A percentile compares a stretch with the other conserved stretches of the same genome.
These are phyloP conservation scores for Adelognathus sp. DNA, from an alignment of 2,888 invertebrate species.

Conservation along the genomic window DNA sequence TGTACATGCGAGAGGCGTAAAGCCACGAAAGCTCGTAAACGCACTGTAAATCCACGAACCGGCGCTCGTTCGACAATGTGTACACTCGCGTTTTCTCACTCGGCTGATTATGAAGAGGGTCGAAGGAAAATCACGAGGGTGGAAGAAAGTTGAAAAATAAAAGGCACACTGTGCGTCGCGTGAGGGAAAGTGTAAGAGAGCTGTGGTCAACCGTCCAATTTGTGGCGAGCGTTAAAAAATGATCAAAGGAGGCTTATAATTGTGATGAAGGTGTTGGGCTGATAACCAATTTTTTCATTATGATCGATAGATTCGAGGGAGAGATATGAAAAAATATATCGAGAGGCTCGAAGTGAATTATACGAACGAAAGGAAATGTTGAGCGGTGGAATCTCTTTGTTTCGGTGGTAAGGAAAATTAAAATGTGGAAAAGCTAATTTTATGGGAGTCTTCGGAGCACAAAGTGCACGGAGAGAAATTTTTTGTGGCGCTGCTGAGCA, in stretches of 20 bases:
- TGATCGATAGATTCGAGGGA: no score
- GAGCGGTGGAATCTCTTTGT: no score
- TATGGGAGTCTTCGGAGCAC: no score
- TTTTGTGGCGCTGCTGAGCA: no score
- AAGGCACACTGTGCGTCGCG: neutral
- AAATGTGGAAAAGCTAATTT: no score
- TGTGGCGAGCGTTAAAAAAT: slow-evolving; percentile 12
- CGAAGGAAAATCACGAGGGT: neutral
- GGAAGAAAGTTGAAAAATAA: neutral
- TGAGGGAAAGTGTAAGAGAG: neutral
- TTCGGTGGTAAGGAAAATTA: no score
- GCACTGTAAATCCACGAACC: neutral
- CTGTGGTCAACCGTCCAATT: neutral
- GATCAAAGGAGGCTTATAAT: neutral
- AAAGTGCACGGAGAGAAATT: no score
- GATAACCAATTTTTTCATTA: neutral
- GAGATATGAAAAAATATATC: no score
- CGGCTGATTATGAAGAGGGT: neutral
- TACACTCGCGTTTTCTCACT: slow-evolving; percentile 3
- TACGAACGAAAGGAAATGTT: no score
- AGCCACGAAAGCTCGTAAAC: neutral
- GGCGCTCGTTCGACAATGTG: neutral
- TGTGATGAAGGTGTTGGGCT: slow-evolving; percentile 9
- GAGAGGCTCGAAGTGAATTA: no score
- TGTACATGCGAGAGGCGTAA: slow-evolving; percentile 18